These are phyloP conservation scores for Epinephelus cyanopodus DNA, from an alignment of 2,113 vertebrate species.

Conservation along the genomic window DNA sequence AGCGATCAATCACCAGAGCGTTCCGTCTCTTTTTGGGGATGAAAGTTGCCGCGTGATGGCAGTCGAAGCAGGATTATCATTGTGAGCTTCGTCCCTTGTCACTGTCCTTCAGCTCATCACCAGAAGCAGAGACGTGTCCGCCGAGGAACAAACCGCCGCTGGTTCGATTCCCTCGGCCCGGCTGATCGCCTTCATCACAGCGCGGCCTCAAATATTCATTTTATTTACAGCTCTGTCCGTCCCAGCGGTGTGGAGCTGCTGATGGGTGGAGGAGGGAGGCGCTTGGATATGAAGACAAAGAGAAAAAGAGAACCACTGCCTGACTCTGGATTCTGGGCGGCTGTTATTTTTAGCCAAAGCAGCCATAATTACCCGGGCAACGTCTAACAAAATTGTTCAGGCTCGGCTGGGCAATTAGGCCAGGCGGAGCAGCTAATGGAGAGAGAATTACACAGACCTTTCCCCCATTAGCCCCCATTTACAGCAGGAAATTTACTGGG, in stretches of 20 bases:
- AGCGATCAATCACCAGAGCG: no score
- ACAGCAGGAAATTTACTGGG: conserved; percentile 82
- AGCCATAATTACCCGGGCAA: conserved; percentile 82
- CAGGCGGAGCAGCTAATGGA: conserved; percentile 83
- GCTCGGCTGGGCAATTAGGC: conserved; percentile 85
- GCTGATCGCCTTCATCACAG: conserved; percentile 36
- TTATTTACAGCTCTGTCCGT: conserved; percentile 52
- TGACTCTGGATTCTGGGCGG: conserved; percentile 52
- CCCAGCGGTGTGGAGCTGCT: conserved; percentile 40
- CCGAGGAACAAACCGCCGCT: conserved; percentile 32
- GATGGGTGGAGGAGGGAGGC: conserved; percentile 18
- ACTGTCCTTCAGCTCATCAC: conserved; percentile 42
- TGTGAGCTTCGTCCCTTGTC: neutral
- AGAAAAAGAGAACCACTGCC: conserved; percentile 39
- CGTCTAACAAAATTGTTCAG: conserved; percentile 85
- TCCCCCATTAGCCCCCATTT: conserved; percentile 85
- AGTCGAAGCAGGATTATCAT: conserved; percentile 15
- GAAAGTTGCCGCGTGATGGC: conserved; percentile 28
- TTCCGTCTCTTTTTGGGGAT: no score
- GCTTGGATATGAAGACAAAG: conserved; percentile 43
- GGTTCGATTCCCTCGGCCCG: conserved; percentile 60
- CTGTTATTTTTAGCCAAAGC: conserved; percentile 84
- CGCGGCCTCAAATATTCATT: conserved; percentile 33
- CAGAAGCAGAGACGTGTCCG: conserved; percentile 20
- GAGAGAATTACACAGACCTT: conserved; percentile 84